phyloP scores from a whole-genome alignment of 2,888 invertebrate species.

The Drosophila histrio region DNA sequence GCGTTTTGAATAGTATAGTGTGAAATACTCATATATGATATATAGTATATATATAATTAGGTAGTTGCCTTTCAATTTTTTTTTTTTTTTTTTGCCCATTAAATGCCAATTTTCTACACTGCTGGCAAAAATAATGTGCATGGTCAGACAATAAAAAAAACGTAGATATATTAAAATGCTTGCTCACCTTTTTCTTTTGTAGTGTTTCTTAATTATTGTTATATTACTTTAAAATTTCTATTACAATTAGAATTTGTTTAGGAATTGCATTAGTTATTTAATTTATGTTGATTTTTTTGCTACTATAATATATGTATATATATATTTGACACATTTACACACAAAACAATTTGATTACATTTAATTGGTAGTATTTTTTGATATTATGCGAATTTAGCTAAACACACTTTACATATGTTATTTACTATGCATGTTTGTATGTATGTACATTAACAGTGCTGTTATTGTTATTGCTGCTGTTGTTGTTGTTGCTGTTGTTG shows the following conservation, averaged over 20 bases:
- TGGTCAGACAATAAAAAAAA: slow-evolving; percentile 11
- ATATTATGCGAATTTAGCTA: slow-evolving; percentile 64
- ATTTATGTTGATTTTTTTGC: slow-evolving; percentile 28
- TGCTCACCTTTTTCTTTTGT: slow-evolving; percentile 35
- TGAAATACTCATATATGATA: slow-evolving; percentile 34
- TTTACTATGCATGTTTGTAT: slow-evolving; percentile 19
- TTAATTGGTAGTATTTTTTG: slow-evolving; percentile 33
- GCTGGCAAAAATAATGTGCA: slow-evolving; percentile 30
- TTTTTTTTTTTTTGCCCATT: slow-evolving; percentile 27
- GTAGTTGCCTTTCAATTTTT: slow-evolving; percentile 29
- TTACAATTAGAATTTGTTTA: slow-evolving; percentile 61
- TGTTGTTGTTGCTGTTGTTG: slow-evolving; percentile 32
- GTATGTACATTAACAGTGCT: slow-evolving; percentile 55
- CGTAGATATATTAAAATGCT: slow-evolving; percentile 1
- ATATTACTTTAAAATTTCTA: slow-evolving; percentile 7
- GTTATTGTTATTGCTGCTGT: slow-evolving; percentile 44
- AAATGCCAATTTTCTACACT: slow-evolving; percentile 41
- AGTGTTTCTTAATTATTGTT: slow-evolving; percentile 2
- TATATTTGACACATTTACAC: slow-evolving; percentile 49
- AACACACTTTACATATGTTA: slow-evolving; percentile 55
- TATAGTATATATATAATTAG: slow-evolving; percentile 51
- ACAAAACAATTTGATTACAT: slow-evolving; percentile 44
- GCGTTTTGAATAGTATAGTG: slow-evolving; percentile 49
- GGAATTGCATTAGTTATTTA: slow-evolving; percentile 65
- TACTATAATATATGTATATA: slow-evolving; percentile 21